These are phyloP conservation scores for Brachionus angularis DNA, from an alignment of 1,140 invertebrate species.

Conservation along the genomic window DNA sequence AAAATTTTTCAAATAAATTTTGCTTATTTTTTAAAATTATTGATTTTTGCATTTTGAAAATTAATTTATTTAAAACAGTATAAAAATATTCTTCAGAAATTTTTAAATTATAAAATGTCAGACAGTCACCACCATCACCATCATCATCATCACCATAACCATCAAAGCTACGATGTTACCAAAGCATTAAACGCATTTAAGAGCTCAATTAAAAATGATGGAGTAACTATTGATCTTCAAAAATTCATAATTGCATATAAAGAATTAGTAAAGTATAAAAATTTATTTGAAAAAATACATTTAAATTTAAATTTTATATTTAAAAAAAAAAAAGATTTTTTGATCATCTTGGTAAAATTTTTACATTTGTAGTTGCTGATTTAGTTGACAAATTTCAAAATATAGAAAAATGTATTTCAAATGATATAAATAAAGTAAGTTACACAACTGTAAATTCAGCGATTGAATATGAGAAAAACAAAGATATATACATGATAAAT, in stretches of 20 bases:
- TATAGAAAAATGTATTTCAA: conserved; percentile 32
- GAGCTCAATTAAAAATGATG: background rate
- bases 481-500: background rate
- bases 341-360: conserved; percentile 35
- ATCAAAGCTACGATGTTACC: conserved; percentile 24
- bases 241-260: conserved; percentile 29
- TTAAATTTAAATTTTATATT: background rate
- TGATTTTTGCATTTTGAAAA: no score
- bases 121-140: no score
- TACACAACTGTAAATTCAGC: conserved; percentile 30
- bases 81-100: no score
- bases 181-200: background rate
- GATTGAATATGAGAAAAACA: conserved; percentile 13
- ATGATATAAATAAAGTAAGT: background rate
- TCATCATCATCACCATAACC: no score
- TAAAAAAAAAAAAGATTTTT: conserved; percentile 22
- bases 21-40: no score
- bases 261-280: conserved; percentile 15
- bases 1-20: no score
- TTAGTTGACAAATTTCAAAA: conserved; percentile 37
- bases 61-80: no score
- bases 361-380: conserved; percentile 23
- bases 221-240: background rate
- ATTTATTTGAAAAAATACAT: no score
- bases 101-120: no score